Conservation (phyloP, 2,113 vertebrate genomes). For the Stegostoma tigrinum region DNA sequence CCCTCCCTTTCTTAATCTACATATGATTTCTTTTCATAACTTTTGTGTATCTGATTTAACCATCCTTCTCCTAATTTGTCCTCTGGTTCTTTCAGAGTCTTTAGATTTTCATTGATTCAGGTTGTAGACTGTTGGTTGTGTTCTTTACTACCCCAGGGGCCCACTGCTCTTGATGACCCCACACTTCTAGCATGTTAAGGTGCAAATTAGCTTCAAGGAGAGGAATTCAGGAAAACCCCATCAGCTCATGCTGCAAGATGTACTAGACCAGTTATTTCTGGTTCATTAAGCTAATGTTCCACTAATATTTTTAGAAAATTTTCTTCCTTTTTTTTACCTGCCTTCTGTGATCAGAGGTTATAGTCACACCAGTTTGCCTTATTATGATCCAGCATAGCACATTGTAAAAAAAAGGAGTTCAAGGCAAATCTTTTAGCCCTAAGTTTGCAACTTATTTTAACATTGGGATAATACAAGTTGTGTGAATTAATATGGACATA, state of each 20-base stretch:
- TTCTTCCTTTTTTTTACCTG: background rate
- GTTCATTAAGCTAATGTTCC: background rate
- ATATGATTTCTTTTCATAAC: background rate
- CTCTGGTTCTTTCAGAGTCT: background rate
- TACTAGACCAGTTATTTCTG: background rate
- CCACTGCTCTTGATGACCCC: background rate
- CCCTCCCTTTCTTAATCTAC: background rate
- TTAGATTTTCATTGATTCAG: background rate
- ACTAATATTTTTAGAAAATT: background rate
- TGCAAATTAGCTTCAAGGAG: background rate
- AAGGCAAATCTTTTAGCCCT: background rate
- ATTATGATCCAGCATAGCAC: background rate
- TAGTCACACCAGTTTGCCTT: background rate
- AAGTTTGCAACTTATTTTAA: conserved; percentile 5
- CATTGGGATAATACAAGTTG: background rate
- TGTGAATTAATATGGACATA: background rate
- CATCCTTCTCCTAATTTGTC: background rate
- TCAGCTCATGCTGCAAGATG: background rate
- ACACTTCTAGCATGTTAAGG: background rate
- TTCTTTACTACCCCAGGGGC: background rate
- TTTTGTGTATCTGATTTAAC: background rate
- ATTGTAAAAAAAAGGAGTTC: background rate
- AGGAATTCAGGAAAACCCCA: background rate
- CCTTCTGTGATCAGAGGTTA: background rate
- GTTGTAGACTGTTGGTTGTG: background rate